phyloP scores from a whole-genome alignment of 1,140 invertebrate genomes.

The Campoletis sonorensis region DNA sequence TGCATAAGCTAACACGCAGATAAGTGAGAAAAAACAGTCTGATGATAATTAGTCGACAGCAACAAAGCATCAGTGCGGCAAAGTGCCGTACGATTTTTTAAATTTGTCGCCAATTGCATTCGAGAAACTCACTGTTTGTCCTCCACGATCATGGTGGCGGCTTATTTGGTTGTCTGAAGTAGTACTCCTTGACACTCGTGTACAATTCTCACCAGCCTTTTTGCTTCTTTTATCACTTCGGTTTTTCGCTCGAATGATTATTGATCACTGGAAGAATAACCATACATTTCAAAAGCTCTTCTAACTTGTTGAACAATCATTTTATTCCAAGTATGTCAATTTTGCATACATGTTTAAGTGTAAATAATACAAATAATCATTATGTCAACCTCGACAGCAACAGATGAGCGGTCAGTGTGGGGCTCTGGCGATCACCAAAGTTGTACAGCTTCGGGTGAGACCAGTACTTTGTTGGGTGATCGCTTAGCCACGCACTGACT shows the following conservation, averaged over 20 bases:
- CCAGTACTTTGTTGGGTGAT: too few species aligned
- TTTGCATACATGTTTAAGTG: neutral
- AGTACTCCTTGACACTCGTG: neutral
- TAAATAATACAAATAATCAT: too few species aligned
- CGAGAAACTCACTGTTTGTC: slow-evolving; percentile 74
- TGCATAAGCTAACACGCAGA: too few species aligned
- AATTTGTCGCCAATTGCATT: slow-evolving; percentile 30
- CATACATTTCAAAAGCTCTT: slow-evolving; percentile 53
- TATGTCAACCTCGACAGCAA: too few species aligned
- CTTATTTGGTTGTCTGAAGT: slow-evolving; percentile 57
- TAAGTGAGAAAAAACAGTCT: too few species aligned
- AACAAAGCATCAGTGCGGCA: neutral
- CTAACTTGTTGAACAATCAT: neutral
- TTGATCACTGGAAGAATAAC: slow-evolving; percentile 70
- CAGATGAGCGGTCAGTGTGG: too few species aligned
- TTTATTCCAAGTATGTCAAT: too few species aligned
- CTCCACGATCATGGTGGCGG: slow-evolving; percentile 74
- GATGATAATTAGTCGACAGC: neutral
- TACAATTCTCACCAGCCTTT: slow-evolving; percentile 41
- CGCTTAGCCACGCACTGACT: too few species aligned
- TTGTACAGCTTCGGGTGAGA: too few species aligned
- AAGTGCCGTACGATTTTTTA: neutral
- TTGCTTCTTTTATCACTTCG: slow-evolving; percentile 44
- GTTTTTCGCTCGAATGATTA: slow-evolving; percentile 57
- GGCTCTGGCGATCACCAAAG: too few species aligned